Base-by-base conservation (phyloP, 1,140 invertebrate genomes). In the Drosophila subpulchrella region DNA sequence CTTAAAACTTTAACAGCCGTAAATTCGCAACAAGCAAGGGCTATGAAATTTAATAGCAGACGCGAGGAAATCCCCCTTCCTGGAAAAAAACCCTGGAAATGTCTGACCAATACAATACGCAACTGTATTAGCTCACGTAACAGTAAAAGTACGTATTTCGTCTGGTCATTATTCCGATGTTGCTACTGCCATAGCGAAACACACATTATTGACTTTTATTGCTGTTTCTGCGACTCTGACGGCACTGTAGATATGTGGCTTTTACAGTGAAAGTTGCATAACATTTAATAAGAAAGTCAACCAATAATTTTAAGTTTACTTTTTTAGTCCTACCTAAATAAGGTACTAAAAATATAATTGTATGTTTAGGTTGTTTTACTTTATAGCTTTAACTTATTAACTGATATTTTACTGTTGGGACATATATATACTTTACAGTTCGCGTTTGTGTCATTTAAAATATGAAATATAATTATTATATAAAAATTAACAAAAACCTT, bases 161-260 rank as follows among this genome's bases (percentile, higher is more conserved):
- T 48, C 51, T 53, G 41, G 30, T 46, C 58, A 32, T 70, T 53
- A 65, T 27, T 59, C 39, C 59, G 24, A 68, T 51, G 60, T 63
- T 56, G 50, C 36, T 32, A 32, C 58, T 71, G 41, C 51, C 38
- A 12, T 32, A 6, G 70, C 47, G 60, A 68, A 71, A 81, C 82
- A 84, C 85, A 81, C 73, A 81, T 86, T 86, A 86, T 86, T 86
- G 82, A 86, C 82, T 86, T 85, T 86, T 86, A 86, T 86, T 65
- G 82, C 70, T 60, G 62, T 46, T 48, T 12, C 62, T 58, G 34
- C 65, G 47, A 17, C 39, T 30, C 38, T 24, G 54, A 39, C 24
- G 27, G 30, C 24, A 13, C 20, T 27, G 30, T 24, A 50, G 27
- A 65, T 38, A 53, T 34, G 30, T 53, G 15, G 20, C 46, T 20